Evolutionary conservation across 2,888 invertebrate genomes (phyloP).

Genomic region (Apamea monoglypha): DNA sequence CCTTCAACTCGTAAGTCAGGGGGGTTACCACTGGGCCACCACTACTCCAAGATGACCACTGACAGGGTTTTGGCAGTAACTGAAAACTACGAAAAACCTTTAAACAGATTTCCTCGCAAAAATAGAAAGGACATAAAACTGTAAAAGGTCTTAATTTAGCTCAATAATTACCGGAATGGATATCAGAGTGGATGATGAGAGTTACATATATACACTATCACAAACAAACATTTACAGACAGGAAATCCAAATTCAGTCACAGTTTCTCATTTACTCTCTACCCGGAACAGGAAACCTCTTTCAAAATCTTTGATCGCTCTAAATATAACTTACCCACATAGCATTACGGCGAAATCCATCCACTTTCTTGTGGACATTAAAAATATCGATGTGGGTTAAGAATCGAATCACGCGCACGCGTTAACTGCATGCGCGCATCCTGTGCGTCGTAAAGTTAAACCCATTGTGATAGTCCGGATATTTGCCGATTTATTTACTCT

Average conservation of each 20-base stretch:
- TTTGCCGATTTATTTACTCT: conserved; percentile 56
- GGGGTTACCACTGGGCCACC: too few relatives aligned
- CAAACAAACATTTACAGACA: conserved; percentile 7
- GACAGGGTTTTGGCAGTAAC: neutral
- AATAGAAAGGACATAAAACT: neutral
- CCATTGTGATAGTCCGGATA: conserved; percentile 57
- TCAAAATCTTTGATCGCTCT: conserved; percentile 46
- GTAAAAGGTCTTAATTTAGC: too few relatives aligned
- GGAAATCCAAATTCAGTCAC: conserved; percentile 2
- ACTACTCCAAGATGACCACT: neutral
- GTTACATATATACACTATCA: neutral
- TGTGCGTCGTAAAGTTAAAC: conserved; percentile 57
- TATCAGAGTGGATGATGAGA: neutral
- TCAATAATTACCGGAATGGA: neutral
- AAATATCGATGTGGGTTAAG: conserved; percentile 67
- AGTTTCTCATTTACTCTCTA: conserved; percentile 5
- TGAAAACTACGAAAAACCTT: neutral
- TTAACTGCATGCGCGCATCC: conserved; percentile 64
- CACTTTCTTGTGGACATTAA: conserved; percentile 62
- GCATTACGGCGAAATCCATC: conserved; percentile 51
- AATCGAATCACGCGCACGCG: conserved; percentile 70
- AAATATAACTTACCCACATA: conserved; percentile 32
- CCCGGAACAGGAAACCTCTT: conserved; percentile 49
- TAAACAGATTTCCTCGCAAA: neutral
- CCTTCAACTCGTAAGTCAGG: too few relatives aligned